Evolutionary conservation across 1,140 invertebrate genomes (phyloP).

Genomic region (Ruditapes philippinarum): DNA sequence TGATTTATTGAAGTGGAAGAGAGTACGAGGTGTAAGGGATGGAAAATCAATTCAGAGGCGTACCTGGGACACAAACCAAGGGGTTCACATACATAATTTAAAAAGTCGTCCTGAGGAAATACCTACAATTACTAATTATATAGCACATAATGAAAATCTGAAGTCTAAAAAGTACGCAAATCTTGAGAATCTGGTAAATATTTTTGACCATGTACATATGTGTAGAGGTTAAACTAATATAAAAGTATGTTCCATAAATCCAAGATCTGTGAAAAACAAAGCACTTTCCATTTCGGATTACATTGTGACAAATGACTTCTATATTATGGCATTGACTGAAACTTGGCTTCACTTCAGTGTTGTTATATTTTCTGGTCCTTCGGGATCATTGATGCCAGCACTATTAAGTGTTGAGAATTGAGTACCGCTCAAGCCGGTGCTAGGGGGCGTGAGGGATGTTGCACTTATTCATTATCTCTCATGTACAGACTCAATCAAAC

Average conservation of each 20-base stretch:
- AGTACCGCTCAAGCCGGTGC: no score
- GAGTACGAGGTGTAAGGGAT: neutral
- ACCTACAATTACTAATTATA: neutral
- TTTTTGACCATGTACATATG: neutral
- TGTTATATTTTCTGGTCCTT: no score
- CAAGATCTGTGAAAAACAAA: slow-evolving; percentile 56
- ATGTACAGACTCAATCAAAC: no score
- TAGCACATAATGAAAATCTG: neutral
- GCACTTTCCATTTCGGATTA: slow-evolving; percentile 18
- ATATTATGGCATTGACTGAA: slow-evolving; percentile 47
- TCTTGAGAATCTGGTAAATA: neutral
- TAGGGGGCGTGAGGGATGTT: no score
- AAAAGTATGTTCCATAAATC: slow-evolving; percentile 26
- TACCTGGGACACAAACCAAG: slow-evolving; percentile 18
- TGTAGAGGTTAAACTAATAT: neutral
- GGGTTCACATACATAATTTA: slow-evolving; percentile 2
- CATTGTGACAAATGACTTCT: slow-evolving; percentile 31
- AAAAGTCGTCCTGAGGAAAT: neutral
- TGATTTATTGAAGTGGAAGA: neutral
- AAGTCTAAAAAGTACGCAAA: neutral
- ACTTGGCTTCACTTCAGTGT: no score
- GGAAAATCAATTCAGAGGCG: neutral
- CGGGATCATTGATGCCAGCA: no score
- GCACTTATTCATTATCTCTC: no score
- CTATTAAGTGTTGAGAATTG: no score